A percentile compares a stretch with the other conserved stretches of the same genome.
These are phyloP conservation scores for Cheilosia variabilis DNA, from an alignment of 2,888 invertebrate genomes.

Conservation along the genomic window DNA sequence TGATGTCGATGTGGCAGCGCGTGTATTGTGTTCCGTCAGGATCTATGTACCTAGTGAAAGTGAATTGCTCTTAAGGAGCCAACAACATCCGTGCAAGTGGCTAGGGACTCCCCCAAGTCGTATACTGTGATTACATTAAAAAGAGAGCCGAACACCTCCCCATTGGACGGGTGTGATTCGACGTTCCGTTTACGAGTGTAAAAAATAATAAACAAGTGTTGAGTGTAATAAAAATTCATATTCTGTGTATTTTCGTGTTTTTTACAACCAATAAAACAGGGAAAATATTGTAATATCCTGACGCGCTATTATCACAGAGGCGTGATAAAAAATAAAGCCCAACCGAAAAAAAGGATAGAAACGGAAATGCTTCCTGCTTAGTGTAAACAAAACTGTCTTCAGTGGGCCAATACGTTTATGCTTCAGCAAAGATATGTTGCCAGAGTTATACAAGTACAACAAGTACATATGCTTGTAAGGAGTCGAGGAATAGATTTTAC, in stretches of 20 bases:
- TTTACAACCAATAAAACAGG: conserved; percentile 56
- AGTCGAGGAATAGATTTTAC: conserved; percentile 50
- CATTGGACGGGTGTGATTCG: conserved; percentile 12
- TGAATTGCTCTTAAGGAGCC: conserved; percentile 6
- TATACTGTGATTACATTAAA: conserved; percentile 9
- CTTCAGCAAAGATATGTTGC: no score
- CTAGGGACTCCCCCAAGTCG: conserved; percentile 22
- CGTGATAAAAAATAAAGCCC: conserved; percentile 24
- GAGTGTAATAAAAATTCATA: conserved; percentile 51
- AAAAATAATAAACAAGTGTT: conserved; percentile 2
- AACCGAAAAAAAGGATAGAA: conserved; percentile 4
- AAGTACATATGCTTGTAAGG: no score
- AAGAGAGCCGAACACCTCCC: not conserved
- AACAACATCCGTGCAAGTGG: not conserved
- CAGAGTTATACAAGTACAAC: no score
- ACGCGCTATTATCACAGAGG: conserved; percentile 38
- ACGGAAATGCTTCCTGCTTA: not conserved
- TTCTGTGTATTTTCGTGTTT: conserved; percentile 32
- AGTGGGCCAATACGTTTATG: conserved; percentile 16
- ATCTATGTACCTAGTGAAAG: conserved; percentile 1
- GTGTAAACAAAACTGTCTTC: conserved; percentile 5
- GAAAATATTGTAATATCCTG: conserved; percentile 48
- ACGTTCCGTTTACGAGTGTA: conserved; percentile 23
- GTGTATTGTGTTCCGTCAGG: not conserved
- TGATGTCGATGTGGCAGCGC: conserved; percentile 26